phyloP scores from a whole-genome alignment of 2,888 invertebrate species.

The Dasypolia templi region DNA sequence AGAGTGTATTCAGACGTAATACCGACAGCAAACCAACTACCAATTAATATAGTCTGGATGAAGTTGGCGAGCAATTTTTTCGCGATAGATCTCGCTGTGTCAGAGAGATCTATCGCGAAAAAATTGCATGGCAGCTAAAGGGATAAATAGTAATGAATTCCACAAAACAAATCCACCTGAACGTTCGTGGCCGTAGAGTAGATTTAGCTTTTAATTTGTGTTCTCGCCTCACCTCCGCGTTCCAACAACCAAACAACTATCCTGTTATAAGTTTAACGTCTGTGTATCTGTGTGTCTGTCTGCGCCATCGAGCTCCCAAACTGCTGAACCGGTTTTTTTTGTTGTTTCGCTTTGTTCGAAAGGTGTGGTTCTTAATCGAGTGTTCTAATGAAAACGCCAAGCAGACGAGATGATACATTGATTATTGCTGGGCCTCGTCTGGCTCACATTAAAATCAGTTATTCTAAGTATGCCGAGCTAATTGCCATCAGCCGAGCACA shows the following conservation, averaged over 20 bases:
- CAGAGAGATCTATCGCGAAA: not conserved
- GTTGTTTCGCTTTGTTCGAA: no score
- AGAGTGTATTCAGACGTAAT: slow-evolving; percentile 29
- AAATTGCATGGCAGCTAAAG: not conserved
- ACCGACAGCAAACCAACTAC: not conserved
- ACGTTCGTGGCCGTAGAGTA: not conserved
- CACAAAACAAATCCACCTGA: not conserved
- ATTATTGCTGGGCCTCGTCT: no score
- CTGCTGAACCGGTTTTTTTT: no score
- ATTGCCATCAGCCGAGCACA: not conserved
- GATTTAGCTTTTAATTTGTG: not conserved
- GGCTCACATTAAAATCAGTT: no score
- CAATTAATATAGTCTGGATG: not conserved
- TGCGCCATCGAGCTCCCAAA: no score
- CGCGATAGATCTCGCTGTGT: no score
- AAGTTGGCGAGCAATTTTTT: not conserved
- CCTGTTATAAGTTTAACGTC: no score
- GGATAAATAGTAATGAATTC: not conserved
- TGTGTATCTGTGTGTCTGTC: no score
- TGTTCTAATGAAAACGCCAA: no score
- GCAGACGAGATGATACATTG: no score
- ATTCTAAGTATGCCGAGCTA: not conserved
- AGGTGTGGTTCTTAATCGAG: no score
- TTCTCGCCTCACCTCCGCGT: not conserved
- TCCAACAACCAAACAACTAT: not conserved